Evolutionary conservation across 2,113 vertebrate species (phyloP).

Genomic region (Tautogolabrus adspersus): DNA sequence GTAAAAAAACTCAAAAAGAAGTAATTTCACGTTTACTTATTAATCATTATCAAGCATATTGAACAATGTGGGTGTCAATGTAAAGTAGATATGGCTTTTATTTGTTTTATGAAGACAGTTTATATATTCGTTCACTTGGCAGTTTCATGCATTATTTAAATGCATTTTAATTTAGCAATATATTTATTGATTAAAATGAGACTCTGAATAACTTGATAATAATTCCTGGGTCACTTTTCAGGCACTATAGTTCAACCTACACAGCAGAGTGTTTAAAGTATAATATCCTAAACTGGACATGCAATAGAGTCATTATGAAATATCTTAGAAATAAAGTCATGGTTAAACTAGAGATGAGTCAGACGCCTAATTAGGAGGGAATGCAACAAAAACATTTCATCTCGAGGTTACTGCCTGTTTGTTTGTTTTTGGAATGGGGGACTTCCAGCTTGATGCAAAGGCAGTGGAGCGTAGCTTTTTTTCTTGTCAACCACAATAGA

Average conservation of each 20-base stretch:
- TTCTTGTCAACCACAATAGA: slow-evolving; percentile 3
- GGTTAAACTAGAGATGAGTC: slow-evolving; percentile 6
- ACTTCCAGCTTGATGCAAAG: neutral
- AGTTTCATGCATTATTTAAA: neutral
- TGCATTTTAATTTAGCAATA: neutral
- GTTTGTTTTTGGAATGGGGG: neutral
- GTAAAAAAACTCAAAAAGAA: neutral
- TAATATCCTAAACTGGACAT: neutral
- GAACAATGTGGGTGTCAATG: neutral
- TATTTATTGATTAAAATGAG: neutral
- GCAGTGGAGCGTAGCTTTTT: neutral
- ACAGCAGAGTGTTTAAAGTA: neutral
- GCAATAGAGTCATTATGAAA: neutral
- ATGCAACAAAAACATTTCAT: slow-evolving; percentile 24
- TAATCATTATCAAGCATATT: neutral
- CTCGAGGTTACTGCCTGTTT: slow-evolving; percentile 4
- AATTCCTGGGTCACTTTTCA: neutral
- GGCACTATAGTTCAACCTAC: neutral
- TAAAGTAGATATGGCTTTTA: too few relatives aligned
- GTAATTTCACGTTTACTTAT: neutral
- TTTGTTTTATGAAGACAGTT: neutral
- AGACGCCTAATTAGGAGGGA: slow-evolving; percentile 24
- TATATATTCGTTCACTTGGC: neutral
- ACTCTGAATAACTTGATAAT: neutral
- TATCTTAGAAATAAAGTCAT: neutral